A percentile compares a stretch with the other conserved stretches of the same genome.
These are phyloP conservation scores for Allobates femoralis DNA, from an alignment of 2,797 vertebrate genomes.

Conservation along the genomic window DNA sequence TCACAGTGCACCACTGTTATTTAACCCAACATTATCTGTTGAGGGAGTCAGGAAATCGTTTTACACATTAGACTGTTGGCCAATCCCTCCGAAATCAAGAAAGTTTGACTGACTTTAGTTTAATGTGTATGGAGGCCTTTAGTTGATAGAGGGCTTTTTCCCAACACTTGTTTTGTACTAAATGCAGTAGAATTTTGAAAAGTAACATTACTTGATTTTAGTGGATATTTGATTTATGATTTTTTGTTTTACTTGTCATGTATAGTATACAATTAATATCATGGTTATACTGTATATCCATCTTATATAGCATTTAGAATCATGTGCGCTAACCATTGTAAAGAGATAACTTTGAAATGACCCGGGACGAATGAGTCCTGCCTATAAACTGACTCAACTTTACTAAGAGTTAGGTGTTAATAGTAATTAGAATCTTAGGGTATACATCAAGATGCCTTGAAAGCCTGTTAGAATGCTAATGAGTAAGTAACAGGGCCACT, in stretches of 20 bases:
- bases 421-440: neutral
- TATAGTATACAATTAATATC: neutral
- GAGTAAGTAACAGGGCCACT: neutral
- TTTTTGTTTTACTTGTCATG: neutral
- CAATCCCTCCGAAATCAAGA: too few relatives aligned
- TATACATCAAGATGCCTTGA: neutral
- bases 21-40: too few relatives aligned
- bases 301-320: neutral
- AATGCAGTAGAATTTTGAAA: too few relatives aligned
- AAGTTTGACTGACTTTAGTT: too few relatives aligned
- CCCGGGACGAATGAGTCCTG: neutral
- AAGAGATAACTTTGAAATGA: neutral
- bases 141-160: too few relatives aligned
- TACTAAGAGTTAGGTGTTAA: neutral
- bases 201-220: too few relatives aligned
- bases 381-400: neutral
- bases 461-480: conserved; percentile 7
- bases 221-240: neutral
- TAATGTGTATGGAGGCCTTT: too few relatives aligned
- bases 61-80: too few relatives aligned
- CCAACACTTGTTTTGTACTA: too few relatives aligned
- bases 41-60: too few relatives aligned
- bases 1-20: too few relatives aligned
- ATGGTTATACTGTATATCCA: neutral
- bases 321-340: conserved; percentile 3